Conservation (phyloP, 2,797 vertebrate species). For the Malacoraja senta region DNA sequence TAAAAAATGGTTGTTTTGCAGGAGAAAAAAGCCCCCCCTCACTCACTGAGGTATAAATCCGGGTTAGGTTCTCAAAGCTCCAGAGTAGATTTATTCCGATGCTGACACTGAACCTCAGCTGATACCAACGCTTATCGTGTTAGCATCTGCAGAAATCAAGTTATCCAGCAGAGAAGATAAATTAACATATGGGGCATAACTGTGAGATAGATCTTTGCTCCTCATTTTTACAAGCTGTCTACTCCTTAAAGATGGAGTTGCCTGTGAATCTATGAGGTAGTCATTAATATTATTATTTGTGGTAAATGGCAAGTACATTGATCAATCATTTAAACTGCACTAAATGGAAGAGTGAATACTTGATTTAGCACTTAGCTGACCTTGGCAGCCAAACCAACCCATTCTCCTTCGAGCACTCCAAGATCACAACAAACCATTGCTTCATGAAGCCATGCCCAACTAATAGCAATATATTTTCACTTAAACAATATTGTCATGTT, state of each 20-base stretch:
- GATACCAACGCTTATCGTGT: not conserved
- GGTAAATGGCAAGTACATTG: not conserved
- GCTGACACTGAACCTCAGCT: not conserved
- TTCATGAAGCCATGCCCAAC: not conserved
- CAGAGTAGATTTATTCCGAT: not conserved
- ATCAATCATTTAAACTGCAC: not conserved
- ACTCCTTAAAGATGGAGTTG: not conserved
- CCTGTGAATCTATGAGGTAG: not conserved
- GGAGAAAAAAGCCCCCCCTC: not conserved
- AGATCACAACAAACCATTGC: not conserved
- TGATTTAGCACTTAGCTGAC: not conserved
- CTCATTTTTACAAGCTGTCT: not conserved
- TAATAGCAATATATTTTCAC: not conserved
- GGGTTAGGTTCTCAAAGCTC: not conserved
- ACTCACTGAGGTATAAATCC: not conserved
- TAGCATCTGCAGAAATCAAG: not conserved
- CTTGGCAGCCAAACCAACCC: not conserved
- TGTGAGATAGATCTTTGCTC: not conserved
- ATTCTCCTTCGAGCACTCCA: not conserved
- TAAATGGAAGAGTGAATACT: not conserved
- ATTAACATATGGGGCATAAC: not conserved
- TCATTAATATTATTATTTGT: not conserved
- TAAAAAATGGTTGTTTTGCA: not conserved
- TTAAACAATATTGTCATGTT: no score
- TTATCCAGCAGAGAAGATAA: not conserved